Conservation (phyloP, 2,888 invertebrate genomes). For the Synergus umbraculus region DNA sequence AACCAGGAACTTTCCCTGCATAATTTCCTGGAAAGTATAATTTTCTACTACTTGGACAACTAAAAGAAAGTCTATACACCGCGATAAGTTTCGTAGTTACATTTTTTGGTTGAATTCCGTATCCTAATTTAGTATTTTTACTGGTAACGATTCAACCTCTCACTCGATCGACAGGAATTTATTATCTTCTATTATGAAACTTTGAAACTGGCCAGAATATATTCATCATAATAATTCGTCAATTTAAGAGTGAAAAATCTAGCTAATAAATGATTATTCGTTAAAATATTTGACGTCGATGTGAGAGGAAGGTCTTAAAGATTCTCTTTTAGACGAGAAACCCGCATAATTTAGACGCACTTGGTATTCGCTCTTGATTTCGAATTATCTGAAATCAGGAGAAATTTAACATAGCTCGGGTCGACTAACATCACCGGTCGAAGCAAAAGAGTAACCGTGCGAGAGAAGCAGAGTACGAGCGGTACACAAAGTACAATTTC, state of each 20-base stretch:
- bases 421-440: background rate
- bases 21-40: background rate
- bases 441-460: constrained; percentile 2
- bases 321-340: too few relatives aligned
- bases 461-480: constrained; percentile 40
- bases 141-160: background rate
- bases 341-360: background rate
- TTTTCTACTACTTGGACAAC: background rate
- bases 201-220: too few relatives aligned
- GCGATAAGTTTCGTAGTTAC: background rate
- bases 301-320: too few relatives aligned
- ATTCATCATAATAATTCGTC: too few relatives aligned
- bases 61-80: background rate
- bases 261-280: too few relatives aligned
- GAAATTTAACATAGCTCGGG: constrained; percentile 43
- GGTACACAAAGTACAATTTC: constrained; percentile 73
- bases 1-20: background rate
- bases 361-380: background rate
- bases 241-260: too few relatives aligned
- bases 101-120: background rate
- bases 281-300: too few relatives aligned
- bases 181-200: too few relatives aligned
- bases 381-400: background rate
- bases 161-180: too few relatives aligned
- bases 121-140: background rate